Percentiles rank a stretch among this genome's conserved stretches.
Conservation (phyloP, 2,888 invertebrate species). For the Carterocephalus palaemon region DNA sequence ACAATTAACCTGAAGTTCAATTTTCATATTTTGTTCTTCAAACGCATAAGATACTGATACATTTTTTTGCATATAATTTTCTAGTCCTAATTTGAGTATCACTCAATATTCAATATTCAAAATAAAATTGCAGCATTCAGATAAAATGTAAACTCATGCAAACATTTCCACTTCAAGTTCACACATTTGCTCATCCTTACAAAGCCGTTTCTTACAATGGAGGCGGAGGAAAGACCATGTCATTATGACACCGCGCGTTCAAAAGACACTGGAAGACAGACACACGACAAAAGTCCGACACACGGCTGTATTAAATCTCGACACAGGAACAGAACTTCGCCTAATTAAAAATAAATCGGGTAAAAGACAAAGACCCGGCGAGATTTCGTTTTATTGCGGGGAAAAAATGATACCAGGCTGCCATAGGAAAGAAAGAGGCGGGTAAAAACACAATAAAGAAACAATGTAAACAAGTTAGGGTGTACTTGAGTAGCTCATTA, state of each 20-base stretch:
- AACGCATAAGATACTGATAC: too few relatives aligned
- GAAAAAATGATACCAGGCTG: slow-evolving; percentile 63
- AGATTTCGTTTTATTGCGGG: slow-evolving; percentile 66
- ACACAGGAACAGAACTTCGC: slow-evolving; percentile 29
- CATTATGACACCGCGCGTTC: slow-evolving; percentile 23
- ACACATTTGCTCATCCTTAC: slow-evolving; percentile 17
- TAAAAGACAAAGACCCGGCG: slow-evolving; percentile 50
- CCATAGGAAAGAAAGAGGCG: slow-evolving; percentile 66
- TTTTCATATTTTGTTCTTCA: too few relatives aligned
- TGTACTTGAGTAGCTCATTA: slow-evolving; percentile 78
- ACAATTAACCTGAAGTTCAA: too few relatives aligned
- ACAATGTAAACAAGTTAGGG: slow-evolving; percentile 79
- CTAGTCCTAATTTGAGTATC: too few relatives aligned
- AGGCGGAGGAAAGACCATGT: slow-evolving; percentile 19
- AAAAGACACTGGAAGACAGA: slow-evolving; percentile 23
- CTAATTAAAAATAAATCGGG: slow-evolving; percentile 62
- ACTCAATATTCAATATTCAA: too few relatives aligned
- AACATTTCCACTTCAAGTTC: slow-evolving; percentile 18
- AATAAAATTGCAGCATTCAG: too few relatives aligned
- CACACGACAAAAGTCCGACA: slow-evolving; percentile 15
- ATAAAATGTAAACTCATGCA: slow-evolving; percentile 19
- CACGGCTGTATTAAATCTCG: slow-evolving; percentile 25
- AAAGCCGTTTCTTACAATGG: slow-evolving; percentile 23
- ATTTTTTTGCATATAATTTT: too few relatives aligned
- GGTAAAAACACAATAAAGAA: slow-evolving; percentile 78